Evolutionary conservation across 2,888 invertebrate species (phyloP).

Genomic region (Cephus pulcher): DNA sequence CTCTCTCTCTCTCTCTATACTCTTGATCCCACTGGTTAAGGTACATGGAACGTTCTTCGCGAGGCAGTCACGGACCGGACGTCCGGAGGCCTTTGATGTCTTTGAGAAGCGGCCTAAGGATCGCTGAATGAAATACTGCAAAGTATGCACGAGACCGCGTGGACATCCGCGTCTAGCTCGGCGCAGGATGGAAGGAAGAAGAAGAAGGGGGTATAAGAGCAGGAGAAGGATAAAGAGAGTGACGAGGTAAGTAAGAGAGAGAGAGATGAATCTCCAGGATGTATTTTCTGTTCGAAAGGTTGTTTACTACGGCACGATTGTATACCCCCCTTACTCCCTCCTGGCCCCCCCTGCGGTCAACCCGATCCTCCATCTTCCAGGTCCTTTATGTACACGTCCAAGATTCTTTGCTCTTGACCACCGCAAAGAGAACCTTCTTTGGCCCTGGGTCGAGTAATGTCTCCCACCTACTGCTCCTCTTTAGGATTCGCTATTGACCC

Average conservation of each 20-base stretch:
- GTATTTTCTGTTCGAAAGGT: conserved; percentile 1
- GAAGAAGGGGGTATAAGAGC: too few species aligned
- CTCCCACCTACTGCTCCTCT: too few species aligned
- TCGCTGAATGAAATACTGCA: conserved; percentile 62
- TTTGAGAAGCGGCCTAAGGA: conserved; percentile 50
- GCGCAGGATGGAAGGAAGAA: too few species aligned
- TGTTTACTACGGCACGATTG: conserved; percentile 2
- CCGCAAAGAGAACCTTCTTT: conserved; percentile 7
- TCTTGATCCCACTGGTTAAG: neutral
- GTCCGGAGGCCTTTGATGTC: conserved; percentile 60
- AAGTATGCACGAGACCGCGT: conserved; percentile 23
- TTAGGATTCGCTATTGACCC: too few species aligned
- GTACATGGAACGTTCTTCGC: too few species aligned
- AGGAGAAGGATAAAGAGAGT: too few species aligned
- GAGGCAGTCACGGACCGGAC: conserved; percentile 44
- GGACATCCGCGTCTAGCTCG: neutral
- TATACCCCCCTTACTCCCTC: neutral
- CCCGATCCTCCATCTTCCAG: conserved; percentile 10
- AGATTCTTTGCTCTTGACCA: conserved; percentile 14
- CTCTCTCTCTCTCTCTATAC: conserved; percentile 13
- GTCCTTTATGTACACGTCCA: conserved; percentile 5
- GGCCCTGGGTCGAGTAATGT: neutral
- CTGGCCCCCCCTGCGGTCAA: conserved; percentile 4
- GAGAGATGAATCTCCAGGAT: neutral
- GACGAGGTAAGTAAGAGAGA: too few species aligned